A percentile compares a stretch with the other conserved stretches of the same genome.
These are phyloP conservation scores for Ypsolopha scabrella DNA, from an alignment of 2,888 invertebrate genomes.

Conservation along the genomic window DNA sequence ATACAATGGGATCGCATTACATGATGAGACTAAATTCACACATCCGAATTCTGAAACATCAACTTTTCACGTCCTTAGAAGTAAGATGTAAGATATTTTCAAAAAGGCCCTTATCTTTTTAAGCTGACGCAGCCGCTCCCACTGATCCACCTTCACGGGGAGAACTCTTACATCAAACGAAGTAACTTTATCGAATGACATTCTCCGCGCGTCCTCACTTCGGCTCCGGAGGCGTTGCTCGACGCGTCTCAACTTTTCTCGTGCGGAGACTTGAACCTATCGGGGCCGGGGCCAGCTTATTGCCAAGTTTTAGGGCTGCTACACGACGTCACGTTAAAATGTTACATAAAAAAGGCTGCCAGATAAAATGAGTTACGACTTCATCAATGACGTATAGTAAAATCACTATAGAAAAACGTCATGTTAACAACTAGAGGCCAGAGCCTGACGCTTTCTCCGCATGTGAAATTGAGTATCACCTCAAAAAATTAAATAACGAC, in stretches of 20 bases:
- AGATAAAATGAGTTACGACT: too few relatives aligned
- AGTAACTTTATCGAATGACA: conserved; percentile 19
- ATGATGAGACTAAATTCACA: too few relatives aligned
- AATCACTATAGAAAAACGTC: too few relatives aligned
- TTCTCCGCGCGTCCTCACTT: conserved; percentile 9
- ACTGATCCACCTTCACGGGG: conserved; percentile 7
- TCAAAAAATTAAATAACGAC: neutral
- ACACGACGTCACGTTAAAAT: neutral
- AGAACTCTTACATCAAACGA: conserved; percentile 17
- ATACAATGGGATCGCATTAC: too few relatives aligned
- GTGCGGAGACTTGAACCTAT: neutral
- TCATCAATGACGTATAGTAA: too few relatives aligned
- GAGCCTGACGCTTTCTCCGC: too few relatives aligned
- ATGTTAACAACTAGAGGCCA: too few relatives aligned
- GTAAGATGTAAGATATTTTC: neutral
- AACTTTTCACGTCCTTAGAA: too few relatives aligned
- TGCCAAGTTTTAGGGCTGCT: conserved; percentile 14
- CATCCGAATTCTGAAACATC: too few relatives aligned
- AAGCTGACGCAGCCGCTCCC: neutral
- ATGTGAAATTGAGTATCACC: neutral
- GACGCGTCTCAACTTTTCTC: conserved; percentile 14
- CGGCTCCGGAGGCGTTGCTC: too few relatives aligned
- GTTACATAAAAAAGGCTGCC: too few relatives aligned
- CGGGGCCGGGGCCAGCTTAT: conserved; percentile 9
- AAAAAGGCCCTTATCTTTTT: conserved; percentile 2